Conservation (phyloP, 2,113 vertebrate genomes). For the Himantopus leucocephalus region DNA sequence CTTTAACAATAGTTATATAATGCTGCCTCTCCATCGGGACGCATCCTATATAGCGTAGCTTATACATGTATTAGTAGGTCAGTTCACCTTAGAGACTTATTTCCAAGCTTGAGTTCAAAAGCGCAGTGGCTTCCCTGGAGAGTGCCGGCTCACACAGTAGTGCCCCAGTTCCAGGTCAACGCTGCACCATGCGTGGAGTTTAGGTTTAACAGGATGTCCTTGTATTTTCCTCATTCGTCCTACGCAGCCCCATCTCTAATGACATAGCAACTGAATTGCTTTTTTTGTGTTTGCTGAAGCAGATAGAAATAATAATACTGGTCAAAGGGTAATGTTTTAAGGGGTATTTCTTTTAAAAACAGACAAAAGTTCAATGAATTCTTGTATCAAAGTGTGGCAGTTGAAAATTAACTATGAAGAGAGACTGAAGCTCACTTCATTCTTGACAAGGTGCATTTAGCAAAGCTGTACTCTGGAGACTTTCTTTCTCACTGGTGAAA, state of each 20-base stretch:
- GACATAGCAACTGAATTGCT: not conserved
- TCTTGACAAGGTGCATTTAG: not conserved
- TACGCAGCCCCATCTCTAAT: not conserved
- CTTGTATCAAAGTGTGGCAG: not conserved
- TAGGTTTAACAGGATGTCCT: not conserved
- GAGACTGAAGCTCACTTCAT: not conserved
- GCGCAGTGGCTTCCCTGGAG: not conserved
- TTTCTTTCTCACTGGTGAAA: not conserved
- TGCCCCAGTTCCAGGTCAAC: not conserved
- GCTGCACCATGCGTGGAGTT: fast-evolving
- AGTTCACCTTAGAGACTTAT: not conserved
- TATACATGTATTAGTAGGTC: not conserved
- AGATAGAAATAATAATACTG: not conserved
- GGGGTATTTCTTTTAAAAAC: not conserved
- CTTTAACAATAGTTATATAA: not conserved
- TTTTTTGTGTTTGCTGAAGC: not conserved
- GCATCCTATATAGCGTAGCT: not conserved
- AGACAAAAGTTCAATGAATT: not conserved
- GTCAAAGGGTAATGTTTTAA: not conserved
- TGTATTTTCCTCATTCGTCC: not conserved
- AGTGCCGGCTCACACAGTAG: not conserved
- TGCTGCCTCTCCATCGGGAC: fast-evolving
- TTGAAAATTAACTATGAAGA: not conserved
- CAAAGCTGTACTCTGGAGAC: not conserved
- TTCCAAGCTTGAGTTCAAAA: not conserved